Evolutionary conservation across 2,888 invertebrate genomes (phyloP), one percentile per base, ranked within the genome.

Genomic region (Steinernema carpocapsae): DNA sequence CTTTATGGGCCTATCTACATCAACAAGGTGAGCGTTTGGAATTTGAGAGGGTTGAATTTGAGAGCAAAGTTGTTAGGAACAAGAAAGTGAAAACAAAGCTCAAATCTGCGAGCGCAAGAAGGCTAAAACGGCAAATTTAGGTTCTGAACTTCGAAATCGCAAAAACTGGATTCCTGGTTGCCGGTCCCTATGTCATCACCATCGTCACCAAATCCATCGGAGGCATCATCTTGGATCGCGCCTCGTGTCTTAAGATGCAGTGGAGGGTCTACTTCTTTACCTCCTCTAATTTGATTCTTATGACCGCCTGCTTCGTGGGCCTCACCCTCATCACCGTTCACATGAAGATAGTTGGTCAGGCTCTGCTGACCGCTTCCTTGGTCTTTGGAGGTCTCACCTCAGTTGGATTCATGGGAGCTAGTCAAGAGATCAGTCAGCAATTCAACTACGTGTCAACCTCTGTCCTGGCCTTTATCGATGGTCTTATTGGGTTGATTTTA

Each of bases 361-460:
- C 80, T 1, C 79, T 79, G 70, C 82, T 83, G 72, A 83, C 84
- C 0, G 75, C 74, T 10, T 78, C 82, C 6, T 81, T 84, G 52
- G 79, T 79, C 43, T 76, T 82, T n/a, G 76, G 76, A 1, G 82
- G 83, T 14, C 71, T 84, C 56, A 84, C 82, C 32, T 80, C 82
- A 59, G 80, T 84, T 1, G 84, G 83, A 22, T 78, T 80, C 10
- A 78, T 82, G 24, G 79, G 80, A 56, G 79, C 80, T 56, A 80
- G 80, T 22, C 82, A 82, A 71, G 52, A 72, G 72, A 72, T 72
- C 14, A 51, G 51, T 42, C 46, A 73, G 2, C 71, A 52, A 17
- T 74, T 51, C 52, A 73, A 46, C 72, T 72, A 74, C 72, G 52
- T 74, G 3, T 37, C 46, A 0, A 74, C 73, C 72, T 74, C 74